phyloP scores from a whole-genome alignment of 1,140 invertebrate genomes.

The Drosophila trapezifrons region DNA sequence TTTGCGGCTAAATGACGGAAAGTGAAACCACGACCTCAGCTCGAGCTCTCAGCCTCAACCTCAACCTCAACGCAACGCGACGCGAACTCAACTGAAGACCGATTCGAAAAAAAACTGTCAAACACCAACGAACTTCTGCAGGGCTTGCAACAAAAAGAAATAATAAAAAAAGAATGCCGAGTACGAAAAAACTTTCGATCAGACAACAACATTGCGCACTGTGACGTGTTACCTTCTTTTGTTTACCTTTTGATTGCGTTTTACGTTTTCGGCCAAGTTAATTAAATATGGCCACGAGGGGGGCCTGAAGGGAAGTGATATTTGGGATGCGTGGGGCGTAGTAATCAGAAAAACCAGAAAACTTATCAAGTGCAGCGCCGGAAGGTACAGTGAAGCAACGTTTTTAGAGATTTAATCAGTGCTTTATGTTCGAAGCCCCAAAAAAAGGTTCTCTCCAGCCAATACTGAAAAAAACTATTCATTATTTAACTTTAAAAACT shows the following conservation, averaged over 20 bases:
- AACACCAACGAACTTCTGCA: constrained; percentile 59
- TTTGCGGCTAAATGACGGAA: constrained; percentile 18
- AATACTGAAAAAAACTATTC: neutral
- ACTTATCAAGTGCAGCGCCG: constrained; percentile 33
- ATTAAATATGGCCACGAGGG: constrained; percentile 40
- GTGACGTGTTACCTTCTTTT: constrained; percentile 38
- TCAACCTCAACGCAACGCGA: constrained; percentile 60
- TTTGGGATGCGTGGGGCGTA: constrained; percentile 47
- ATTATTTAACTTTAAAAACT: no score
- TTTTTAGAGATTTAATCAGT: constrained; percentile 1
- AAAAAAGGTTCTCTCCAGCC: neutral
- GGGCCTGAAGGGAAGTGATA: neutral
- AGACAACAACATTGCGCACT: constrained; percentile 53
- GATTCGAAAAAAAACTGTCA: constrained; percentile 58
- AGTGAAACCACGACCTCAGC: constrained; percentile 54
- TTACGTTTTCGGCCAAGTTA: constrained; percentile 46
- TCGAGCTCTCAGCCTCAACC: constrained; percentile 21
- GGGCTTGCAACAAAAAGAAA: constrained; percentile 36
- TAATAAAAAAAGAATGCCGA: constrained; percentile 67
- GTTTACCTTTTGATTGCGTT: constrained; percentile 59
- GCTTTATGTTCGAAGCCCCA: neutral
- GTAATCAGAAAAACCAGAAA: constrained; percentile 46
- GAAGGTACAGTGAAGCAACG: constrained; percentile 55
- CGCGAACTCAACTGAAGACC: constrained; percentile 63
- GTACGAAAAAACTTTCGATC: constrained; percentile 73